phyloP scores from a whole-genome alignment of 2,888 invertebrate genomes.

The Aleiodes leptofemur region DNA sequence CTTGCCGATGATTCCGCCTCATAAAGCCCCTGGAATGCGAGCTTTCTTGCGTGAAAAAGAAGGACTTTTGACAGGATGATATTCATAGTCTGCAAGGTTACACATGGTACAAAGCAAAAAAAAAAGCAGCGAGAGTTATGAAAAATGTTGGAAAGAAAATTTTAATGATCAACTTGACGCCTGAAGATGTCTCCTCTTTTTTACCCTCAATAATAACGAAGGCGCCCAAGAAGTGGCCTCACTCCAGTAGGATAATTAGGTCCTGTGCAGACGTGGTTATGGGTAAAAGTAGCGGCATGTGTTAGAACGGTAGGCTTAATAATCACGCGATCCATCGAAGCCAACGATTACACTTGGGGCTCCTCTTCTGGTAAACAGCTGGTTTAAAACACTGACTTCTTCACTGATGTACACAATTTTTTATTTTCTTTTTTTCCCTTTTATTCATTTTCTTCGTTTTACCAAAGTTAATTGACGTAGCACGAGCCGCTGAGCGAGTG shows the following conservation, averaged over 20 bases:
- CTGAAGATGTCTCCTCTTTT: slow-evolving; percentile 2
- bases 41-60: no score
- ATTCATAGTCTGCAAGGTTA: no score
- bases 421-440: no score
- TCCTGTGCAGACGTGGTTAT: not conserved
- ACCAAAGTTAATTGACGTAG: slow-evolving; percentile 23
- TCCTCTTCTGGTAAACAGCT: slow-evolving; percentile 35
- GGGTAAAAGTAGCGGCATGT: slow-evolving; percentile 22
- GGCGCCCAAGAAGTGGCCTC: not conserved
- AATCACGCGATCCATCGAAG: slow-evolving; percentile 34
- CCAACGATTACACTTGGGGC: slow-evolving; percentile 35
- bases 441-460: not conserved
- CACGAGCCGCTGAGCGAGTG: slow-evolving; percentile 16
- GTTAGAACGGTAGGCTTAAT: slow-evolving; percentile 34
- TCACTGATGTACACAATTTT: slow-evolving; percentile 11
- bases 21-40: no score
- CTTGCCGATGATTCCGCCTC: no score
- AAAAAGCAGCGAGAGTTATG: no score
- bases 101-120: no score
- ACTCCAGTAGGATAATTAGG: slow-evolving; percentile 17
- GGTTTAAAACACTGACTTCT: slow-evolving; percentile 32
- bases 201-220: not conserved
- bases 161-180: slow-evolving; percentile 12
- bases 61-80: no score
- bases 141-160: no score